These are phyloP conservation scores for Microctenopoma lineatum DNA, from an alignment of 2,797 vertebrate species.

Conservation along the genomic window DNA sequence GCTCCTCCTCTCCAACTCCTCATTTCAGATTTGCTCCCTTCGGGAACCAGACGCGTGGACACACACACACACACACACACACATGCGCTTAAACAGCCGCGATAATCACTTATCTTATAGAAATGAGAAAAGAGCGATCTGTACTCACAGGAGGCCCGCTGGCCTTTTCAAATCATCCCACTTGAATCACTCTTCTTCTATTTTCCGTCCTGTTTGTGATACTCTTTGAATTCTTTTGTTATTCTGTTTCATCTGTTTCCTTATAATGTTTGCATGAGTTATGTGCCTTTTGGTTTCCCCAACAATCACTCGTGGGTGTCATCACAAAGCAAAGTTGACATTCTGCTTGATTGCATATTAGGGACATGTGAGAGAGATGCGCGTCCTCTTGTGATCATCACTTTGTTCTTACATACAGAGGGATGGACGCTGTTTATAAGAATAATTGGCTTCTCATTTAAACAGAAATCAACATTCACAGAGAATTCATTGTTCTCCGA, in stretches of 20 bases:
- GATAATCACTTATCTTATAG: constrained; percentile 25
- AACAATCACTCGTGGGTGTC: constrained; percentile 62
- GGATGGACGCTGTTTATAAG: constrained; percentile 60
- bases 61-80: constrained; percentile 27
- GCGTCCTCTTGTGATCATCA: constrained; percentile 45
- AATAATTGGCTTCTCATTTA: constrained; percentile 62
- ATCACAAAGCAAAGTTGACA: constrained; percentile 66
- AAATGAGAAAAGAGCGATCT: neutral
- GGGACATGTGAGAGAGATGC: constrained; percentile 35
- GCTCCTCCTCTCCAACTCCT: constrained; percentile 21
- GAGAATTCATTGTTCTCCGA: constrained; percentile 55
- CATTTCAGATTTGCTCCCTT: constrained; percentile 37
- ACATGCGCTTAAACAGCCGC: constrained; percentile 35
- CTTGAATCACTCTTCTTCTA: constrained; percentile 19
- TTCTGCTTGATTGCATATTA: constrained; percentile 71
- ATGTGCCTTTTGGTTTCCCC: constrained; percentile 59
- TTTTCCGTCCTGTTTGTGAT: constrained; percentile 1
- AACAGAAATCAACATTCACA: constrained; percentile 55
- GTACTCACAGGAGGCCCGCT: constrained; percentile 4
- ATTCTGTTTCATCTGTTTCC: constrained; percentile 42
- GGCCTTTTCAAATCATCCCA: constrained; percentile 18
- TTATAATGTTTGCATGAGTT: constrained; percentile 48
- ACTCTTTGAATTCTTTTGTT: constrained; percentile 30
- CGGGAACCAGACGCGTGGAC: constrained; percentile 40
- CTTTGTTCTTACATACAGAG: constrained; percentile 57